These are phyloP conservation scores for Phalacrocorax aristotelis DNA, from an alignment of 2,113 vertebrate species.

Conservation along the genomic window DNA sequence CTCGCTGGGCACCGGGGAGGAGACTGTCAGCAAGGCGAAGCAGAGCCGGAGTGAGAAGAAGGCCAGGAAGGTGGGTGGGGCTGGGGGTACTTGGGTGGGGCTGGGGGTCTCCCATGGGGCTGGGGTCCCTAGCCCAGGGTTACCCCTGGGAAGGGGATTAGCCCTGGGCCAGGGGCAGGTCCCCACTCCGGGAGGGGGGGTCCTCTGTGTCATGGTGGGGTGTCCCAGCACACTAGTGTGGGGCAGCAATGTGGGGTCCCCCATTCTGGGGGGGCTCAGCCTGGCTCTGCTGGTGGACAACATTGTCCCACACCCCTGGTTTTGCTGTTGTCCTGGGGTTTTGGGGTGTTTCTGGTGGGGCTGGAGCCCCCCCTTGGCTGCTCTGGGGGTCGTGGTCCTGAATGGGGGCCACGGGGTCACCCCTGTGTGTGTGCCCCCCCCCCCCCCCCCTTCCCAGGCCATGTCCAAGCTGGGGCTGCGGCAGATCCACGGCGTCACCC, in stretches of 20 bases:
- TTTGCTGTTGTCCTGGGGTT: rapidly evolving
- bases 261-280: not conserved
- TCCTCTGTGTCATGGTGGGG: not conserved
- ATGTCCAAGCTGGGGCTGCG: slow-evolving; percentile 97
- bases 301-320: rapidly evolving
- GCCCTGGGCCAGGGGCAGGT: not conserved
- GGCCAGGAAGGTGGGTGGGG: slow-evolving; percentile 85
- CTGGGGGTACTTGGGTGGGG: too few relatives aligned
- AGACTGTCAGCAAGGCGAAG: slow-evolving; percentile 87
- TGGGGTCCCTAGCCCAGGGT: not conserved
- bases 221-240: not conserved
- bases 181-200: not conserved
- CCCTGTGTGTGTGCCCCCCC: too few relatives aligned
- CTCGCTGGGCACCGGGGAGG: slow-evolving; percentile 80
- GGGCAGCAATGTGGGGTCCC: not conserved
- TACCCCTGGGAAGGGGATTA: too few relatives aligned
- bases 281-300: rapidly evolving
- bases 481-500: slow-evolving; percentile 92
- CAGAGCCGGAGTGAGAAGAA: slow-evolving; percentile 98
- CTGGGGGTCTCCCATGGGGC: not conserved
- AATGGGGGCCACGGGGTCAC: not conserved
- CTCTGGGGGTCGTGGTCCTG: not conserved
- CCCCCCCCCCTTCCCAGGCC: slow-evolving; percentile 76
- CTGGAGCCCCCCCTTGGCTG: not conserved
- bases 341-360: rapidly evolving